Conservation (phyloP, 2,888 invertebrate genomes). For the Epistrophe eligans region DNA sequence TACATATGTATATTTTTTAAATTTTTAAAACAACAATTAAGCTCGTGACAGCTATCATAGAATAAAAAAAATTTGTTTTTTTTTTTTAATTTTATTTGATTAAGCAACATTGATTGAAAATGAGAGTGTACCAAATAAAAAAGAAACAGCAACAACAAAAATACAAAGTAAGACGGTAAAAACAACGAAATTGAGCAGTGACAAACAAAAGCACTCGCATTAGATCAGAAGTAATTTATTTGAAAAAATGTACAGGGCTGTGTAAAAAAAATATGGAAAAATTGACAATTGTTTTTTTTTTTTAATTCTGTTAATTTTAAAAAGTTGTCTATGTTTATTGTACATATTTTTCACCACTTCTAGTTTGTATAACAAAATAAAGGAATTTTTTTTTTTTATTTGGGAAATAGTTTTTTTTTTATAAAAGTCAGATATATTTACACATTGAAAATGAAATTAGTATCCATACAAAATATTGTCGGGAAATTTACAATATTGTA, state of each 20-base stretch:
- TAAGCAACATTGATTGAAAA: conserved; percentile 23
- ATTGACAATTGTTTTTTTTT: no score
- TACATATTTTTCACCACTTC: no score
- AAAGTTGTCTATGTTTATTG: no score
- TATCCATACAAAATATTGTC: no score
- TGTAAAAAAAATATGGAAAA: neutral
- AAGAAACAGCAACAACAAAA: neutral
- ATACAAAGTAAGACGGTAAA: conserved; percentile 10
- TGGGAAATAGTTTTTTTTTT: no score
- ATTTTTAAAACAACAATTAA: conserved; percentile 30
- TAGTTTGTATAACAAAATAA: no score
- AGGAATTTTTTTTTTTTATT: no score
- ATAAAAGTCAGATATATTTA: no score
- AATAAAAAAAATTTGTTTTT: conserved; percentile 12
- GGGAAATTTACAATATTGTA: no score
- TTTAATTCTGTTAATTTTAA: no score
- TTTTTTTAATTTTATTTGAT: neutral
- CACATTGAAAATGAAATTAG: no score
- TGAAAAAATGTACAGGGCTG: neutral
- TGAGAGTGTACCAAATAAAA: neutral
- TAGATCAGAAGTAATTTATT: conserved; percentile 64
- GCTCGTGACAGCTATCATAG: conserved; percentile 29
- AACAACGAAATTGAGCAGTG: conserved; percentile 36
- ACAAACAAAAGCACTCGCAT: conserved; percentile 33
- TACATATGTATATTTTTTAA: neutral